phyloP scores from a whole-genome alignment of 2,113 vertebrate genomes.

The Neoarius graeffei region DNA sequence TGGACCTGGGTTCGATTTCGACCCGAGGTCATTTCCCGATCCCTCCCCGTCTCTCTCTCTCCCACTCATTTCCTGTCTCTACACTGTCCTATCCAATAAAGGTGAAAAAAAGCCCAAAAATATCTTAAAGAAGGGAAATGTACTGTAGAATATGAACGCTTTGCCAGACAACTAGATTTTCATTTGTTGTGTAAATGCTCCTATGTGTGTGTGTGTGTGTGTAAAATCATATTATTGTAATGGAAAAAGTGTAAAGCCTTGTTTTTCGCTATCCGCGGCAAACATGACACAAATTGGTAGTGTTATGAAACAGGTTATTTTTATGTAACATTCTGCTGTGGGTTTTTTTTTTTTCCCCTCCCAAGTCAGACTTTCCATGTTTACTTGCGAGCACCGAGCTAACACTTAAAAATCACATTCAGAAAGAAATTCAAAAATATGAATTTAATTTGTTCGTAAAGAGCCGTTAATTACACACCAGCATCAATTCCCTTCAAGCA shows the following conservation, averaged over 20 bases:
- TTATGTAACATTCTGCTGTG: background rate
- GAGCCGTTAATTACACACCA: conserved; percentile 28
- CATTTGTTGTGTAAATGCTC: background rate
- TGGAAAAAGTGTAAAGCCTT: background rate
- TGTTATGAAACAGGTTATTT: no score
- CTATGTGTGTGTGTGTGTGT: background rate
- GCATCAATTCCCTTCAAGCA: background rate
- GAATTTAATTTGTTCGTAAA: conserved; percentile 28
- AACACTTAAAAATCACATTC: conserved; percentile 25
- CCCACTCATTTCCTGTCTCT: no score
- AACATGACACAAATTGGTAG: background rate
- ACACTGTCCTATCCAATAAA: no score
- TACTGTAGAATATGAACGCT: no score
- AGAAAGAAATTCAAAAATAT: conserved; percentile 22
- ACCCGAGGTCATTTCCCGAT: no score
- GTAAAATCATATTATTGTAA: no score
- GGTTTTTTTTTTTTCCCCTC: background rate
- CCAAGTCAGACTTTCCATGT: background rate
- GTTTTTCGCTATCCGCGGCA: background rate
- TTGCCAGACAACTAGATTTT: no score
- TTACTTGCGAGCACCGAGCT: conserved; percentile 14
- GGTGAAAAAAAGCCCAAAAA: no score
- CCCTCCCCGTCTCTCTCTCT: no score
- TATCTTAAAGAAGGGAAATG: background rate
- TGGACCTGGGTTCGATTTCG: no score